A percentile compares a stretch with the other conserved stretches of the same genome.
These are phyloP conservation scores for Leptosomus discolor DNA, from an alignment of 2,113 vertebrate species.

Conservation along the genomic window DNA sequence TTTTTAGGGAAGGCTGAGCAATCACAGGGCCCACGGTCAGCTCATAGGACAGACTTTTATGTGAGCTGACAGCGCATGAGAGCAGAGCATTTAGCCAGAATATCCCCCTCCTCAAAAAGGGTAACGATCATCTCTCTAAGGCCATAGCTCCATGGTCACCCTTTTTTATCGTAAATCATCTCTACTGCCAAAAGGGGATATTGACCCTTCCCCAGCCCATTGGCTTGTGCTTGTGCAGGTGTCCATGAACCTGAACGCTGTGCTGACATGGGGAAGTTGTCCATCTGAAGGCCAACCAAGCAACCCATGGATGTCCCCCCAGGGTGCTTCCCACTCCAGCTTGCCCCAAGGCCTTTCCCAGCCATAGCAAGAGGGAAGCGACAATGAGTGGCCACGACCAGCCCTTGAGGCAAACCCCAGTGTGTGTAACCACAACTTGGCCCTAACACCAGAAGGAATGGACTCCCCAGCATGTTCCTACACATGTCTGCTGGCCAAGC, in stretches of 20 bases:
- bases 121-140: neutral
- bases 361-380: neutral
- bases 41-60: neutral
- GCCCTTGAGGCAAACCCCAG: neutral
- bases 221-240: neutral
- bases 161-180: neutral
- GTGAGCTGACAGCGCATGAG: neutral
- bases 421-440: neutral
- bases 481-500: neutral
- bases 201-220: neutral
- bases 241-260: accelerated
- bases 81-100: neutral
- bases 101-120: neutral
- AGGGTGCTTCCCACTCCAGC: neutral
- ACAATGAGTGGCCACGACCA: neutral
- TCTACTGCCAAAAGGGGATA: neutral
- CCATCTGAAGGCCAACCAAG: neutral
- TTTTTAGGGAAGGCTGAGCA: neutral
- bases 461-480: neutral
- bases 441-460: neutral
- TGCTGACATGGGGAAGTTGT: neutral
- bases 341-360: neutral
- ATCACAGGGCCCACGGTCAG: neutral
- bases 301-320: neutral
- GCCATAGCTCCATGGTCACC: neutral